Evolutionary conservation across 2,113 vertebrate genomes (phyloP).

Genomic region (Centropus unirufus): DNA sequence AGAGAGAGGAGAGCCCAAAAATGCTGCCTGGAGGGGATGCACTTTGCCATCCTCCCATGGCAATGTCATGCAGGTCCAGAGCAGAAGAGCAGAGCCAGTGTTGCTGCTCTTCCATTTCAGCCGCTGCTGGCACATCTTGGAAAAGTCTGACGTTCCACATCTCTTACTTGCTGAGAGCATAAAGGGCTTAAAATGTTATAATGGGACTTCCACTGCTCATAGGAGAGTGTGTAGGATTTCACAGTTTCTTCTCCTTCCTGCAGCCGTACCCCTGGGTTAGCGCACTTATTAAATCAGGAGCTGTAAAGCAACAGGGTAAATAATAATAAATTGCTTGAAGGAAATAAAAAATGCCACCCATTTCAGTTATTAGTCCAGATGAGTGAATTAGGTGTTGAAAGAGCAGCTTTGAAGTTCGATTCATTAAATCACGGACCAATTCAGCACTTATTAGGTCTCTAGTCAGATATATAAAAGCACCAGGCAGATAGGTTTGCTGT

Average conservation of each 20-base stretch:
- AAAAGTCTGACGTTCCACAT: not conserved
- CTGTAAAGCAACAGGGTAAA: slow-evolving; percentile 52
- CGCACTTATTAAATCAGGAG: slow-evolving; percentile 56
- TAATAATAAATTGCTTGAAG: slow-evolving; percentile 52
- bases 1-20: not conserved
- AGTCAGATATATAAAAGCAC: slow-evolving; percentile 20
- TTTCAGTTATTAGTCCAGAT: slow-evolving; percentile 57
- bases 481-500: not conserved
- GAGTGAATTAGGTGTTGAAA: slow-evolving; percentile 66
- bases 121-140: not conserved
- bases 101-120: not conserved
- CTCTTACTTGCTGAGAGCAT: not conserved
- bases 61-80: not conserved
- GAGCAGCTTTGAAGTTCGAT: slow-evolving; percentile 2
- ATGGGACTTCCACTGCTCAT: not conserved
- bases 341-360: not conserved
- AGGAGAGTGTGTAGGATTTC: not conserved
- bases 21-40: fast-evolving
- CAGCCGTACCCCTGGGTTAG: slow-evolving; percentile 33
- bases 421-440: slow-evolving; percentile 67
- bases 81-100: not conserved
- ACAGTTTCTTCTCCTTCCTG: slow-evolving; percentile 19
- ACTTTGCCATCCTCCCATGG: not conserved
- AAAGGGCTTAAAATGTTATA: not conserved
- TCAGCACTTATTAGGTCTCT: slow-evolving; percentile 47